Conservation (phyloP, 1,140 invertebrate genomes). For the Drosophila kanapiae region DNA sequence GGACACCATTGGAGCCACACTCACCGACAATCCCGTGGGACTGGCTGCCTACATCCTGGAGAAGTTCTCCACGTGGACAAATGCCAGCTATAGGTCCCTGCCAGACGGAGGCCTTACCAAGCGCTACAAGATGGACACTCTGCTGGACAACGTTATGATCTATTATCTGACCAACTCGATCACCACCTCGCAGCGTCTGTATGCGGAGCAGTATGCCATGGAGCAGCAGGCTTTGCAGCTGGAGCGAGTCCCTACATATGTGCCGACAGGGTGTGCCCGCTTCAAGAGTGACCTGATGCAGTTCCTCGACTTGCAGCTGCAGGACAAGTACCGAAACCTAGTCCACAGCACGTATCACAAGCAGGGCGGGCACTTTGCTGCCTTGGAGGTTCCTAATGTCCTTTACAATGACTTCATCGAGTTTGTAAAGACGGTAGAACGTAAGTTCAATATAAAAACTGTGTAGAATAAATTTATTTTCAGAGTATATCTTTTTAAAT, state of each 20-base stretch:
- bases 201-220: slow-evolving; percentile 88
- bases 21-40: slow-evolving; percentile 90
- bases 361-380: slow-evolving; percentile 94
- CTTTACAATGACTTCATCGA: slow-evolving; percentile 88
- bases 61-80: slow-evolving; percentile 93
- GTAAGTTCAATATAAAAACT: slow-evolving; percentile 60
- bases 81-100: slow-evolving; percentile 86
- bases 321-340: slow-evolving; percentile 88
- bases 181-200: slow-evolving; percentile 91
- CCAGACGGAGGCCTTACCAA: slow-evolving; percentile 90
- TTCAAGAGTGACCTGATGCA: slow-evolving; percentile 89
- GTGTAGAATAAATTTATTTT: slow-evolving; percentile 23
- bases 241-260: slow-evolving; percentile 87
- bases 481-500: not conserved
- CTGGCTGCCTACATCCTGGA: slow-evolving; percentile 94
- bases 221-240: slow-evolving; percentile 84
- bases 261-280: slow-evolving; percentile 89
- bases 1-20: slow-evolving; percentile 91
- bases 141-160: slow-evolving; percentile 94
- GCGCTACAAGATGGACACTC: slow-evolving; percentile 89
- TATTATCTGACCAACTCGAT: slow-evolving; percentile 93
- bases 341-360: slow-evolving; percentile 88
- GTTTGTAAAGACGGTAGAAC: slow-evolving; percentile 84
- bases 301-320: slow-evolving; percentile 87
- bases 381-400: slow-evolving; percentile 91